phyloP scores from a whole-genome alignment of 2,113 vertebrate genomes.

The Myiozetetes cayanensis region DNA sequence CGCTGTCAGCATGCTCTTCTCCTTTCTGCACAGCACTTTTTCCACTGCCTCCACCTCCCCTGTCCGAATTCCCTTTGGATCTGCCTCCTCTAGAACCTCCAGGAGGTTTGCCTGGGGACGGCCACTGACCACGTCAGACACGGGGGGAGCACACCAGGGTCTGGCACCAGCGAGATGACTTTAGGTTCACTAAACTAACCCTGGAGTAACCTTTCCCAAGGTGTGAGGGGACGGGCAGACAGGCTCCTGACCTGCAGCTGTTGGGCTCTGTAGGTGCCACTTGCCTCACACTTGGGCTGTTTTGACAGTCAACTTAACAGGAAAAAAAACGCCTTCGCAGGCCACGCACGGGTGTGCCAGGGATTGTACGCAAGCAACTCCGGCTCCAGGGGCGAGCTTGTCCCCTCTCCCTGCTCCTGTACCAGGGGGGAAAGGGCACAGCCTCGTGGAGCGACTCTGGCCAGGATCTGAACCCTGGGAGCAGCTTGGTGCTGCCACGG shows the following conservation, averaged over 20 bases:
- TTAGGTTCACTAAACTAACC: not conserved
- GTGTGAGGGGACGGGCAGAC: not conserved
- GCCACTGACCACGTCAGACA: not conserved
- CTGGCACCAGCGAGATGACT: not conserved
- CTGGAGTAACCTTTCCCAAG: not conserved
- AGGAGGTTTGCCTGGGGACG: accelerated
- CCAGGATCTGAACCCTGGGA: not conserved
- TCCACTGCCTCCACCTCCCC: not conserved
- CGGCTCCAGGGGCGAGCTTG: not conserved
- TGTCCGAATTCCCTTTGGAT: not conserved
- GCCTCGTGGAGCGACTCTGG: not conserved
- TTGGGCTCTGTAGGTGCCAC: not conserved
- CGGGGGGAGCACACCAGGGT: not conserved
- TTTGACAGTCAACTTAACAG: not conserved
- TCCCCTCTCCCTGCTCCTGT: not conserved
- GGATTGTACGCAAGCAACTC: not conserved
- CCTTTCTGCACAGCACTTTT: not conserved
- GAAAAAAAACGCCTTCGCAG: not conserved
- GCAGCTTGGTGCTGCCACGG: not conserved
- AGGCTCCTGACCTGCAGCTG: not conserved
- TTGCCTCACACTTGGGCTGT: not conserved
- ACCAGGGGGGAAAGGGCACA: not conserved
- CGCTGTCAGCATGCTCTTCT: not conserved
- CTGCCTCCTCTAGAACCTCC: not conserved
- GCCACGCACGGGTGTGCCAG: not conserved